Conservation (phyloP, 2,888 invertebrate genomes). For the Caenorhabditis imperialis region DNA sequence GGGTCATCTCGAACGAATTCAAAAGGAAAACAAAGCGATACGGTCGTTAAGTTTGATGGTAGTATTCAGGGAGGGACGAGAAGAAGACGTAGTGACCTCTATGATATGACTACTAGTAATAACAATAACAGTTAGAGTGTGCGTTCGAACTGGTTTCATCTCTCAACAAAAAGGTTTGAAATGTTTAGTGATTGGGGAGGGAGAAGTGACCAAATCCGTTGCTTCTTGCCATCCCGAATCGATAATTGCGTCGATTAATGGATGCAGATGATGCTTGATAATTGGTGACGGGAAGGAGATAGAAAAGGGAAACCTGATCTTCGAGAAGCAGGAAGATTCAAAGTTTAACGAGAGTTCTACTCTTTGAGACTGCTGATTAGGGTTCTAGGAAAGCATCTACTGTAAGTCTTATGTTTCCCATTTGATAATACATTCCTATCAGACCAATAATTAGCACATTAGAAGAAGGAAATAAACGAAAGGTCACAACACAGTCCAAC, state of each 20-base stretch:
- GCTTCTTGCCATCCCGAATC: constrained; percentile 27
- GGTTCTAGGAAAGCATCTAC: too few species aligned
- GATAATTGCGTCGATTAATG: constrained; percentile 52
- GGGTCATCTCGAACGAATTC: constrained; percentile 14
- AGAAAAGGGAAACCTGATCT: constrained; percentile 35
- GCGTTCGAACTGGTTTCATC: background rate
- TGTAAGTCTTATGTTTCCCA: too few species aligned
- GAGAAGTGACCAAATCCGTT: constrained; percentile 47
- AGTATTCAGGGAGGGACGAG: constrained; percentile 1
- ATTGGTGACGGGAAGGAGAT: constrained; percentile 28
- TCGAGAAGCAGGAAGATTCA: too few species aligned
- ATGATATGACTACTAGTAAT: constrained; percentile 32
- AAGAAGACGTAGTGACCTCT: constrained; percentile 29
- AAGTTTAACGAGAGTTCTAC: too few species aligned
- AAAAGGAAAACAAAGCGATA: constrained; percentile 5
- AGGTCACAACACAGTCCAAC: too few species aligned
- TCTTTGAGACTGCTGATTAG: too few species aligned
- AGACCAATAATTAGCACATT: too few species aligned
- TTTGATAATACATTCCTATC: too few species aligned
- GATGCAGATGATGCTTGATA: constrained; percentile 47
- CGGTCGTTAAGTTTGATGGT: constrained; percentile 34
- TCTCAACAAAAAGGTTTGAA: too few species aligned
- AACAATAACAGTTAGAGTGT: constrained; percentile 22
- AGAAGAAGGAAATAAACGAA: too few species aligned
- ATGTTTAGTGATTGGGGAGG: background rate